Evolutionary conservation across 2,888 invertebrate species (phyloP).

Genomic region (Labia minor): DNA sequence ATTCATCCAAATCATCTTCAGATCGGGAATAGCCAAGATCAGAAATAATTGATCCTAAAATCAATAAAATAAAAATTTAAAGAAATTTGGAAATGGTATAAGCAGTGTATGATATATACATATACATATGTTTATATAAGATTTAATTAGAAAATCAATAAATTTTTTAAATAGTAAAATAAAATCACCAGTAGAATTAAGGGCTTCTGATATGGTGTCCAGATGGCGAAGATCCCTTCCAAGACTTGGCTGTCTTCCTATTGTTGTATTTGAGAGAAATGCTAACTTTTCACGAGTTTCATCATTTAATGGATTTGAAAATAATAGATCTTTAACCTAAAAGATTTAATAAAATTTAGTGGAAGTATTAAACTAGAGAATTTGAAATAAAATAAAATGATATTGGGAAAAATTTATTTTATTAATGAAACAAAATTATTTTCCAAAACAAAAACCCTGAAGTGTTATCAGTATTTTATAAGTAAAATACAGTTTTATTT

Average conservation of each 20-base stretch:
- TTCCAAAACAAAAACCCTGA: no score
- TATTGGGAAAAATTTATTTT: not conserved
- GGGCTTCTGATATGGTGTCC: conserved; percentile 43
- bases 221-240: conserved; percentile 24
- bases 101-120: no score
- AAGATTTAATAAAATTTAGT: no score
- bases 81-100: no score
- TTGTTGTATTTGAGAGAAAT: conserved; percentile 55
- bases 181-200: conserved; percentile 61
- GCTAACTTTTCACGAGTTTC: conserved; percentile 72
- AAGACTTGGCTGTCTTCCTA: conserved; percentile 36
- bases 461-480: no score
- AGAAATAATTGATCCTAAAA: conserved; percentile 56
- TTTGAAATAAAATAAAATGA: not conserved
- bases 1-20: conserved; percentile 65
- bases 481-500: no score
- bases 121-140: no score
- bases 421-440: no score
- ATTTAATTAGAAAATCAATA: no score
- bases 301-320: conserved; percentile 46
- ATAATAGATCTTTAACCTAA: conserved; percentile 17
- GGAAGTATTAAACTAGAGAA: no score
- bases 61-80: no score
- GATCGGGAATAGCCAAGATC: conserved; percentile 75
- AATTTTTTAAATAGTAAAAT: no score